Conservation (phyloP, 2,113 vertebrate genomes). For the Nibea coibor region DNA sequence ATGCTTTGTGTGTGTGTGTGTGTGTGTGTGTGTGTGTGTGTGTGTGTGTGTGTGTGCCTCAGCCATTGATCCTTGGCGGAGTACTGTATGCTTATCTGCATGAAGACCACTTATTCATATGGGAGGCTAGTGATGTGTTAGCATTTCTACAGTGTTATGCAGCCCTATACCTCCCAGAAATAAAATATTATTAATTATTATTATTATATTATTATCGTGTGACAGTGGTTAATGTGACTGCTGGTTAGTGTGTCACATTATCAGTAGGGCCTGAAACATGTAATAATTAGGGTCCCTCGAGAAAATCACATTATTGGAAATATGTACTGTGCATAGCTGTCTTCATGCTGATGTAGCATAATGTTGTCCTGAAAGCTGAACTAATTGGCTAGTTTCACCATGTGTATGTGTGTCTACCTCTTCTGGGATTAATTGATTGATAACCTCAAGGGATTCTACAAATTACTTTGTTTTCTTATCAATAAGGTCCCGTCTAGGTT, state of each 20-base stretch:
- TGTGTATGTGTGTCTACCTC: slow-evolving; percentile 15
- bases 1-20: background rate
- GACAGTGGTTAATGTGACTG: slow-evolving; percentile 40
- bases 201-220: too few species aligned
- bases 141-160: slow-evolving; percentile 30
- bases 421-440: slow-evolving; percentile 27
- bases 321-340: background rate
- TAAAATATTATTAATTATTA: slow-evolving; percentile 12
- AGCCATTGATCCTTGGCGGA: background rate
- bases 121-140: slow-evolving; percentile 8
- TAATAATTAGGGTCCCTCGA: slow-evolving; percentile 4
- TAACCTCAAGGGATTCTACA: slow-evolving; percentile 8
- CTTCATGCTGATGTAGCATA: slow-evolving; percentile 33
- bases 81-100: background rate
- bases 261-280: slow-evolving; percentile 1
- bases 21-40: background rate
- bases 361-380: background rate
- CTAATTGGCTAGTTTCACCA: slow-evolving; percentile 10
- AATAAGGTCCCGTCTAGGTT: slow-evolving; percentile 8
- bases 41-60: background rate
- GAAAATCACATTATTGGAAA: slow-evolving; percentile 30
- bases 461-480: slow-evolving; percentile 37
- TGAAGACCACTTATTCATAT: background rate
- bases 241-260: slow-evolving; percentile 23
- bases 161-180: background rate